Evolutionary conservation across 2,113 vertebrate species (phyloP), one percentile per base, ranked within the genome.

Genomic region (Plotosus lineatus): DNA sequence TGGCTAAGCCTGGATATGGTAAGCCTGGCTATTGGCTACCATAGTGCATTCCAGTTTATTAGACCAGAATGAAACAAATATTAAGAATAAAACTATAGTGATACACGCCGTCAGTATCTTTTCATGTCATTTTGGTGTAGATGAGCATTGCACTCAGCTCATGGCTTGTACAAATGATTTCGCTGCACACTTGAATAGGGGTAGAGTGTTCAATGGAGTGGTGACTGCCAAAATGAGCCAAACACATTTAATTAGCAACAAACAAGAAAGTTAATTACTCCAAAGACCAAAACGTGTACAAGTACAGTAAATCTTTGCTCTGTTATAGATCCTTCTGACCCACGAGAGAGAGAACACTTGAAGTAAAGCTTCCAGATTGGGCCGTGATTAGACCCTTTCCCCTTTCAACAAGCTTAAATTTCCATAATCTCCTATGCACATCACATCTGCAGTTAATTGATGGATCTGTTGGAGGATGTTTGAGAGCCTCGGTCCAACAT

Each of bases 401-500:
- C 88, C 87, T 51, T 33, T 88, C 66, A 42, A 86, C 88, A 88
- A 88, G 87, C 88, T 91, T 89, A 90, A 92, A 92, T 89, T 91
- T 90, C 82, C 83, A 85, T 90, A 91, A 94, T 93, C 89, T 90
- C 60, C 75, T 83, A 92, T 91, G 90, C 92, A 91, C 91, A 94
- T 92, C 92, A 92, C 92, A 92, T 94, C 90, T 91, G 89, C 86
- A 82, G 88, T 88, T 93, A 92, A 93, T 91, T 92, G 92, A 93
- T 90, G 92, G 92, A 93, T 94, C 93, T 94, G 89, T 89, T 85
- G 87, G 85, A 88, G 90, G 91, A 91, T 89, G 89, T 89, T 83
- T 88, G 89, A 90, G 85, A 80, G 84, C 87, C 84, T 85, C 14
- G 76, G 88, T 90, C 88, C 83, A 77, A 81, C 80, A 88, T 87